A percentile compares a stretch with the other conserved stretches of the same genome.
These are phyloP conservation scores for Caenorhabditis wallacei DNA, from an alignment of 2,888 invertebrate species.

Conservation along the genomic window DNA sequence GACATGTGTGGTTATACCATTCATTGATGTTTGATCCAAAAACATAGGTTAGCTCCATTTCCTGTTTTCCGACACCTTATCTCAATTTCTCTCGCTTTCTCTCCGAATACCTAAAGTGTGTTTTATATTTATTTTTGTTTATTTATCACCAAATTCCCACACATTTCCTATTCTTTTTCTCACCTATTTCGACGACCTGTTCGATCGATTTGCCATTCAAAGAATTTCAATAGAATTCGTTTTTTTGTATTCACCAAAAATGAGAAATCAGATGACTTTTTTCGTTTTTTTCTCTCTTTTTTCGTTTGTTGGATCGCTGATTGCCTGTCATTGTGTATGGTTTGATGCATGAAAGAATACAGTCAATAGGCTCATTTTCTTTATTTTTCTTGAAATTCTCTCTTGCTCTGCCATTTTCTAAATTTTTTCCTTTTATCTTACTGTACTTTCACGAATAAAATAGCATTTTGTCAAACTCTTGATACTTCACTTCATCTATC, in stretches of 20 bases:
- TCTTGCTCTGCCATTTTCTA: not conserved
- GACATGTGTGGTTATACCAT: no score
- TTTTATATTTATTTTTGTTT: constrained; percentile 24
- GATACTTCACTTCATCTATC: no score
- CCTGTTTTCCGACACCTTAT: not conserved
- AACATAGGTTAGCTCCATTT: not conserved
- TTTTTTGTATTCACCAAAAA: not conserved
- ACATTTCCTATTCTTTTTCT: constrained; percentile 25
- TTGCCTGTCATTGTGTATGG: constrained; percentile 36
- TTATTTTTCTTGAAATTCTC: not conserved
- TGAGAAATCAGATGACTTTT: constrained; percentile 21
- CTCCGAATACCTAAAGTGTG: constrained; percentile 12
- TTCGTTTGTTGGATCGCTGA: constrained; percentile 8
- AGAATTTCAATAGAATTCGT: constrained; percentile 33
- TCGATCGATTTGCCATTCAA: constrained; percentile 9
- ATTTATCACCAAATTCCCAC: constrained; percentile 42
- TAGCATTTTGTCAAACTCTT: no score
- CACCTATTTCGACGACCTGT: constrained; percentile 14
- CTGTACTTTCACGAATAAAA: not conserved
- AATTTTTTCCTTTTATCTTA: not conserved
- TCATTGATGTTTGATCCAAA: not conserved
- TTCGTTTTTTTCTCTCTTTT: not conserved
- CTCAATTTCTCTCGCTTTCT: not conserved
- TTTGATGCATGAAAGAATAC: not conserved
- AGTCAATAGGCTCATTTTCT: constrained; percentile 3